Evolutionary conservation across 2,888 invertebrate genomes (phyloP), one percentile per base, ranked within the genome.

Genomic region (Acleris cristana): DNA sequence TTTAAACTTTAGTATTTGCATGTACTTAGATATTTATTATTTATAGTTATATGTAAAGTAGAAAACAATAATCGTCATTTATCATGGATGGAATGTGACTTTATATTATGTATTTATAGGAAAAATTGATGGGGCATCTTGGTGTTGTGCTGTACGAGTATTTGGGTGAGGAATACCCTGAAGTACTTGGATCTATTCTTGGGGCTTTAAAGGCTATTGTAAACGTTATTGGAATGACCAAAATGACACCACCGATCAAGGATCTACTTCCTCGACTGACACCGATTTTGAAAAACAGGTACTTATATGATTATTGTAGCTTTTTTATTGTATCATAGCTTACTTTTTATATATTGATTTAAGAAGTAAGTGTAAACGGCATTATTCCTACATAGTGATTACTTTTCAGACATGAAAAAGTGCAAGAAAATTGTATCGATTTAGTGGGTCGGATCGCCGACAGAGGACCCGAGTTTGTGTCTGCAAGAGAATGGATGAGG

Each of bases 221-320:
- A 6, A 99, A 99, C 88, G 99, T 99, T 6, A 99, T 99, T 81
- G 99, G 99, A 77, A 99, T 99, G 99, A 99, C 99, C 0, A 99
- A 99, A 93, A 99, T 99, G 99, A 99, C 99, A 3, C 99, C 99
- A 6, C 99, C 99, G 2, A 99, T 99, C 80, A 99, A 99, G 92
- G 99, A 99, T 93, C 94, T 99, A 23, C 91, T 99, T 60, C 99
- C 99, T 0, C 94, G 99, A 69, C 93, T 99, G 49, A 99, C 99
- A 1, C 99, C 99, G 0, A 99, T 99, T 83, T 94, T 99, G 71
- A 99, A 99, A 88, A 99, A 99, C 94, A 96, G 98, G 93, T 98
- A 95, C 59, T 19, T 48, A 3, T n/a, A 16, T 16, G n/a, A 12
- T 45, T 12, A n/a, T 45, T 45, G 45, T 45, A n/a, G n/a, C 14